Evolutionary conservation across 2,113 vertebrate genomes (phyloP), one percentile per base, ranked within the genome.

Genomic region (Phylloscopus whistleri): DNA sequence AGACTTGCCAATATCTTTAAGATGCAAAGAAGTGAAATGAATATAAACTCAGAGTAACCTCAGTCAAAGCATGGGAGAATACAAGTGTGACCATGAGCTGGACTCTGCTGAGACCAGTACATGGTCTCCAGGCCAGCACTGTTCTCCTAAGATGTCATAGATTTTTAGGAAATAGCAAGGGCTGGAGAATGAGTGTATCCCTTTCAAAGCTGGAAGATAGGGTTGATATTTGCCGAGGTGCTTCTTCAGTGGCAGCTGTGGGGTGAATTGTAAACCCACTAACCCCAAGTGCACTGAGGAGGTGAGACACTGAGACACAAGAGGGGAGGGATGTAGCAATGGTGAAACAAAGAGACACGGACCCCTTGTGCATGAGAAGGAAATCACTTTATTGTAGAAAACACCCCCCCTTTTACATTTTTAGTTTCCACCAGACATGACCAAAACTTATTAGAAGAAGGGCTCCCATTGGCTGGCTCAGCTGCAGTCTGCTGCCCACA

Each of bases 251-350:
- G 26, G 11, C 35, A 79, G 19, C 60, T 58, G 70, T 64, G 21
- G 27, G 30, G 20, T 66, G 28, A 89, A 70, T 23, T 33, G n/a
- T 68, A 43, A 66, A 35, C 21, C 24, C 3, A 1, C 7, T 0
- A 1, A 51, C 7, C 79, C 10, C 31, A 37, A 46, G 2, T 0
- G 0, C 26, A 3, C 16, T 70, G 27, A n/a, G 19, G 14, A 66
- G 16, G 23, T 41, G 37, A 33, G 21, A 41, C 41, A 41, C 41
- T 41, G 41, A 76, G 21, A 56, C 33, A 24, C 37, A 46, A 49
- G 3, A 1, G 0, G 8, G 9, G 15, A 23, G 28, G 7, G 13
- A 9, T 28, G 59, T 9, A 62, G 58, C 14, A 16, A 24, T 59
- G 58, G 10, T 27, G 58, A 24, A 27, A 60, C 24, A 60, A 16